phyloP scores from a whole-genome alignment of 1,140 invertebrate genomes.

The Lordiphosa stackelbergi region DNA sequence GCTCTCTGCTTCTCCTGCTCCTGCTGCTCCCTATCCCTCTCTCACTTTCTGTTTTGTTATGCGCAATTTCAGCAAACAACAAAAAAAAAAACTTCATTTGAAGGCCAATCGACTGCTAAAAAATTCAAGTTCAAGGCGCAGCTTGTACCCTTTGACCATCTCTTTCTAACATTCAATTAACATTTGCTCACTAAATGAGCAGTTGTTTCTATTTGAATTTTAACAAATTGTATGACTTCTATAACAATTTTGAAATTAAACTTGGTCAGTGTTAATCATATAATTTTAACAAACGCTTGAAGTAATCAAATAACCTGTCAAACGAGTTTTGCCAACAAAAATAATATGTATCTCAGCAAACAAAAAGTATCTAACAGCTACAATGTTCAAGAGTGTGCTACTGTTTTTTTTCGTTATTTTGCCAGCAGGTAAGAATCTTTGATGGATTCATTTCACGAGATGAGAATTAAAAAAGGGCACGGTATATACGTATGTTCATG shows the following conservation, averaged over 20 bases:
- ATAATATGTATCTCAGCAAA: slow-evolving; percentile 5
- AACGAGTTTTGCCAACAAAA: slow-evolving; percentile 57
- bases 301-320: slow-evolving; percentile 33
- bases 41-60: slow-evolving; percentile 35
- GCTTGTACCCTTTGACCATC: slow-evolving; percentile 16
- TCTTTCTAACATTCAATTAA: slow-evolving; percentile 39
- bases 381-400: neutral
- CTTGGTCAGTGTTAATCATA: slow-evolving; percentile 41
- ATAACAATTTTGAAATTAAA: slow-evolving; percentile 35
- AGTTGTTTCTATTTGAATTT: slow-evolving; percentile 1
- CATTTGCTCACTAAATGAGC: slow-evolving; percentile 21
- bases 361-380: slow-evolving; percentile 4
- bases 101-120: slow-evolving; percentile 35
- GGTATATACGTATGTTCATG: no score
- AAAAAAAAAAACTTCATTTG: slow-evolving; percentile 42
- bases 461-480: no score
- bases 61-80: slow-evolving; percentile 35
- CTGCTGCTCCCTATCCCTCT: slow-evolving; percentile 3
- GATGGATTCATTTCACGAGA: no score
- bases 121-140: slow-evolving; percentile 63
- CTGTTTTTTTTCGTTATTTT: neutral
- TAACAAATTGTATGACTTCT: slow-evolving; percentile 7
- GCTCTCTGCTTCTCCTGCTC: slow-evolving; percentile 17
- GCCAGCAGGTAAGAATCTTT: neutral
- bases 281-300: slow-evolving; percentile 6